These are phyloP conservation scores for Ophion costatus DNA, from an alignment of 2,888 invertebrate genomes.

Conservation along the genomic window DNA sequence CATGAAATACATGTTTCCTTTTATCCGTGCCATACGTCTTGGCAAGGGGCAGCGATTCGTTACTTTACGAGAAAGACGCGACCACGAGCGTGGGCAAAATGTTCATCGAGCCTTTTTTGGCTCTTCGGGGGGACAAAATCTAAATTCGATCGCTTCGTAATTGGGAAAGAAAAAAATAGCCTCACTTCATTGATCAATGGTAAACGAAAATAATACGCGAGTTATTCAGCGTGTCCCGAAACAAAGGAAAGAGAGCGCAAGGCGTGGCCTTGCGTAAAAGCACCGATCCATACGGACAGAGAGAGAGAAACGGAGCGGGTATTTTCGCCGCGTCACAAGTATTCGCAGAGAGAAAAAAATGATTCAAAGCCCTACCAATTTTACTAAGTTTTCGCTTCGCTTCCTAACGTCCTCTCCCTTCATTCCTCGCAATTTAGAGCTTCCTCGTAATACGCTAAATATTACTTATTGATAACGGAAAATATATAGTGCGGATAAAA, in stretches of 20 bases:
- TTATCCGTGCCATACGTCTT: slow-evolving; percentile 37
- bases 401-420: slow-evolving; percentile 3
- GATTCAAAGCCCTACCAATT: slow-evolving; percentile 52
- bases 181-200: slow-evolving; percentile 19
- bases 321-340: slow-evolving; percentile 50
- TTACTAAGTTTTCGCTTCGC: slow-evolving; percentile 21
- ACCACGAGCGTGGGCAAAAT: background rate
- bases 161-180: slow-evolving; percentile 3
- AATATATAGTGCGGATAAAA: slow-evolving; percentile 11
- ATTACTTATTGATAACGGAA: slow-evolving; percentile 12
- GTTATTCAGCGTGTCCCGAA: slow-evolving; percentile 18
- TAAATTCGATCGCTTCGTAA: background rate
- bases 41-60: slow-evolving; percentile 1
- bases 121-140: background rate
- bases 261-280: slow-evolving; percentile 52
- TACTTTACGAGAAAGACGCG: background rate
- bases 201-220: slow-evolving; percentile 21
- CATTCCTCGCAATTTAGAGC: slow-evolving; percentile 9
- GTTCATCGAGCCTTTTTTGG: background rate
- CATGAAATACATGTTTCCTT: slow-evolving; percentile 44
- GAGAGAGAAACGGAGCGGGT: slow-evolving; percentile 21
- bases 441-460: slow-evolving; percentile 18
- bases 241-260: slow-evolving; percentile 20
- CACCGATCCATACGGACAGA: slow-evolving; percentile 58
- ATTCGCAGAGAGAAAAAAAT: slow-evolving; percentile 15